phyloP scores from a whole-genome alignment of 1,140 invertebrate genomes.

The Subanguina moxae region DNA sequence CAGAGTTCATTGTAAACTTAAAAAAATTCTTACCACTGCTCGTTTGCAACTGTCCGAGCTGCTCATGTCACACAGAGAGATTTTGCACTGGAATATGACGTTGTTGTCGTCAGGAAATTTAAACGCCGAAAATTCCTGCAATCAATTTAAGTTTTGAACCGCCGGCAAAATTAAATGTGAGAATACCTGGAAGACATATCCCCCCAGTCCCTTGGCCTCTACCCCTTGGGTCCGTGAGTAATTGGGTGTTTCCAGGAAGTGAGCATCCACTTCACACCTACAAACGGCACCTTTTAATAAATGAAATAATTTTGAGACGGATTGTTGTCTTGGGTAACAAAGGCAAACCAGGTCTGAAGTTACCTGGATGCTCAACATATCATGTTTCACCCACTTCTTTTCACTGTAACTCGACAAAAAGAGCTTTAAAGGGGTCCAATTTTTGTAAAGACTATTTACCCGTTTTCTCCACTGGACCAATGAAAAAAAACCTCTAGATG shows the following conservation, averaged over 20 bases:
- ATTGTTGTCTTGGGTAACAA: neutral
- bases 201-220: neutral
- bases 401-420: too few relatives aligned
- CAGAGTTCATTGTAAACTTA: neutral
- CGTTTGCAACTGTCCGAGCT: constrained; percentile 39
- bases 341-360: too few relatives aligned
- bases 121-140: constrained; percentile 57
- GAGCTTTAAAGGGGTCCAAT: too few relatives aligned
- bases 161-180: neutral
- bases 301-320: constrained; percentile 26
- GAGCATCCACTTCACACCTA: constrained; percentile 55
- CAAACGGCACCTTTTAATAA: neutral
- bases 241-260: constrained; percentile 56
- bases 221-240: constrained; percentile 32
- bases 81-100: constrained; percentile 48
- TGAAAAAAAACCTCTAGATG: too few relatives aligned
- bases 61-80: constrained; percentile 55
- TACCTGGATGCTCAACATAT: too few relatives aligned
- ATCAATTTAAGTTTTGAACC: constrained; percentile 10
- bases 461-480: too few relatives aligned
- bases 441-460: too few relatives aligned
- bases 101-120: constrained; percentile 58
- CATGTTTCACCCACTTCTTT: too few relatives aligned
- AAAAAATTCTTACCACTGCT: constrained; percentile 49
- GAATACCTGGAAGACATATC: constrained; percentile 47